Conservation (phyloP, 2,797 vertebrate species). For the Nyctalus aviator region DNA sequence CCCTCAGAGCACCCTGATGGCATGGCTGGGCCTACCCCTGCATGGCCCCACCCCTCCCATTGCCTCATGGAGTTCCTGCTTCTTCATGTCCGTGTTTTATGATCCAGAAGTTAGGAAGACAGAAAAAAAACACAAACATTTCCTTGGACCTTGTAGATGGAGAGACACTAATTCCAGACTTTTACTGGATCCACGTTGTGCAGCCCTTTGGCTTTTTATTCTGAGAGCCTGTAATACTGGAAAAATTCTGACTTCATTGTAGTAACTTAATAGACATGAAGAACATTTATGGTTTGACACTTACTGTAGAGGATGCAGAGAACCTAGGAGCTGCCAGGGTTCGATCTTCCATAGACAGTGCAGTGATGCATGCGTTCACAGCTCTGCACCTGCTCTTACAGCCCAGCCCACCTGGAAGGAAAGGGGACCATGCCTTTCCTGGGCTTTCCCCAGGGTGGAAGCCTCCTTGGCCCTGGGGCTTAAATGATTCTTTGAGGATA, state of each 20-base stretch:
- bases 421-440: too few relatives aligned
- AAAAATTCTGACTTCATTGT: background rate
- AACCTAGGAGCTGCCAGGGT: fast-evolving
- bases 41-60: background rate
- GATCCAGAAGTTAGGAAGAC: background rate
- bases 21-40: background rate
- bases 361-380: fast-evolving
- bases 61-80: background rate
- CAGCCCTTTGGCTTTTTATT: background rate
- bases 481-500: background rate
- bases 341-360: fast-evolving
- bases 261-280: too few relatives aligned
- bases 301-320: background rate
- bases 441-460: too few relatives aligned
- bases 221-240: background rate
- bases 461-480: too few relatives aligned
- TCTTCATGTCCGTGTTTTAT: too few relatives aligned
- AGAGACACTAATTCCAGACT: background rate
- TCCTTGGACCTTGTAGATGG: background rate
- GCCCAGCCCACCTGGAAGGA: fast-evolving
- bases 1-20: background rate
- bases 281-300: background rate
- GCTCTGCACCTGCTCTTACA: background rate
- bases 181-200: background rate
- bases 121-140: background rate